These are phyloP conservation scores for Lepidurus apus DNA, from an alignment of 1,140 invertebrate species.

Conservation along the genomic window DNA sequence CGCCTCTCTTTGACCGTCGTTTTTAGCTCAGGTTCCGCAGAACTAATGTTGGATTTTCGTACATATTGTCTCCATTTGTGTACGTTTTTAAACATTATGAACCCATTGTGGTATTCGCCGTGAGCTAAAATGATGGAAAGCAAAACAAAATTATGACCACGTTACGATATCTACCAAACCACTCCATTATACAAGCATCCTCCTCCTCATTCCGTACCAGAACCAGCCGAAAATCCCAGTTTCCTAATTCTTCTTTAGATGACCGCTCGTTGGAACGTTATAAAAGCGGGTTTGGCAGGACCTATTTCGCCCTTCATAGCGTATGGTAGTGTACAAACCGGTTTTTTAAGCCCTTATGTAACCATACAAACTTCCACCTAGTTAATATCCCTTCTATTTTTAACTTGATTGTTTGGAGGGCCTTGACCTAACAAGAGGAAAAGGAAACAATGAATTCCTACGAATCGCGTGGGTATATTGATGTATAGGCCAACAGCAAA, in stretches of 20 bases:
- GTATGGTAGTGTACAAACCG: background rate
- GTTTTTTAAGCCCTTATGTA: background rate
- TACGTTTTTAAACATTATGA: too few species aligned
- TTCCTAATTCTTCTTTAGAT: background rate
- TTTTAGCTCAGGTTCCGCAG: background rate
- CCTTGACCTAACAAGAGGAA: slow-evolving; percentile 6
- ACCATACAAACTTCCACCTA: background rate
- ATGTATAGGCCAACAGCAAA: background rate
- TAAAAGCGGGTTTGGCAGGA: background rate
- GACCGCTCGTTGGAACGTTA: background rate
- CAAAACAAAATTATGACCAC: too few species aligned
- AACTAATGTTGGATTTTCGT: background rate
- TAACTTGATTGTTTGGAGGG: background rate
- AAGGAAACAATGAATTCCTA: background rate
- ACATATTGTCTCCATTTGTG: background rate
- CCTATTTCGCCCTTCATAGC: background rate
- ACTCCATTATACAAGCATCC: too few species aligned
- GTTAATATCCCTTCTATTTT: background rate
- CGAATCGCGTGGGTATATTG: background rate
- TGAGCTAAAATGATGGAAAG: too few species aligned
- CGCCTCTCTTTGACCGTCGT: slow-evolving; percentile 1
- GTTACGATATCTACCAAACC: too few species aligned
- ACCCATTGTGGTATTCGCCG: too few species aligned
- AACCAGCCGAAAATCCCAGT: background rate
- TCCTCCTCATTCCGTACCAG: background rate